These are phyloP conservation scores for Leucania comma DNA, from an alignment of 2,888 invertebrate genomes.

Conservation along the genomic window DNA sequence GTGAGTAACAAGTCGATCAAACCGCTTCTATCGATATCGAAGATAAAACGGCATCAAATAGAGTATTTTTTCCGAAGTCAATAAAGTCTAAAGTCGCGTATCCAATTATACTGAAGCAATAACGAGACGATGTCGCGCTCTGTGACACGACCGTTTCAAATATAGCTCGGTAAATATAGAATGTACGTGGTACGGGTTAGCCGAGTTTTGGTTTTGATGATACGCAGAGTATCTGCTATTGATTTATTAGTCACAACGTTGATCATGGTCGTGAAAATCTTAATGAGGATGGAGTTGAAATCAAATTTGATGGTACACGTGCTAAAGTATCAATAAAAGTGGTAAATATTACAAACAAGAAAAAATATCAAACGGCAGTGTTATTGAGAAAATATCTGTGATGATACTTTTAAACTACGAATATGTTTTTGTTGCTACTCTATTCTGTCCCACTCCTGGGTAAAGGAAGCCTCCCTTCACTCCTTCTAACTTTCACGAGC, in stretches of 20 bases:
- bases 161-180: conserved; percentile 85
- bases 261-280: conserved; percentile 25
- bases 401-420: background rate
- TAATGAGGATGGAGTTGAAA: conserved; percentile 10
- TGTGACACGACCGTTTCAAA: conserved; percentile 84
- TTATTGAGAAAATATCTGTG: background rate
- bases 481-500: too few relatives aligned
- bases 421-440: background rate
- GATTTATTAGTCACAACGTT: conserved; percentile 58
- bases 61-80: conserved; percentile 52
- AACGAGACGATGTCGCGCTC: conserved; percentile 80
- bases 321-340: conserved; percentile 14
- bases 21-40: conserved; percentile 26
- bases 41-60: conserved; percentile 42
- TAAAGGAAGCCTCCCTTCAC: too few relatives aligned
- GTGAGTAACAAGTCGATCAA: conserved; percentile 24
- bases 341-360: background rate
- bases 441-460: too few relatives aligned
- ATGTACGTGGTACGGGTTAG: conserved; percentile 77
- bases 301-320: background rate
- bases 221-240: conserved; percentile 59
- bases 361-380: background rate
- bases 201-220: conserved; percentile 62
- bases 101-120: conserved; percentile 65
- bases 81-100: conserved; percentile 71